Evolutionary conservation across 2,113 vertebrate genomes (phyloP), one percentile per base, ranked within the genome.

Genomic region (Morphnarchus princeps): DNA sequence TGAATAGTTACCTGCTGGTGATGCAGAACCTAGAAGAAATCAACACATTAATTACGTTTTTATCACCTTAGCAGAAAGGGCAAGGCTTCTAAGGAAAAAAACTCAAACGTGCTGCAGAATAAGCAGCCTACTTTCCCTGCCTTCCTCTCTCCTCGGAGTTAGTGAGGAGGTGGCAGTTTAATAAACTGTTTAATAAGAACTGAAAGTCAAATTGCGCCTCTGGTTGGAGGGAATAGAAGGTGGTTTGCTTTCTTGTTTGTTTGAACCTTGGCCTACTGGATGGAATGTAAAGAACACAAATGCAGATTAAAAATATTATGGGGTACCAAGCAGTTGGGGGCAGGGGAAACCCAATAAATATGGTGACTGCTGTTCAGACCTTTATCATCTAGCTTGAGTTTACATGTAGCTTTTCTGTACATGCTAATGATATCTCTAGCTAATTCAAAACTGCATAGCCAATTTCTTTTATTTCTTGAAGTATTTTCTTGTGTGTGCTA

Each of bases 11-110:
- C 84, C 62, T 93, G 87, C 83, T 93, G 89, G 87, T 96, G 70
- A 87, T 96, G 94, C 93, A 96, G 93, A 97, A 91, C 95, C 34
- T 85, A 58, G 81, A 77, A 82, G 82, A 95, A 96, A 47, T 66
- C 74, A 94, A 55, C 93, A 79, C 94, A 63, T 93, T 90, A 93
- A 90, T 89, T 87, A 72, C 32, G 36, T 63, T 93, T 96, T 94
- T 94, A 88, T 95, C 84, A 78, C 91, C 74, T 95, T 72, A 86
- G 63, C 71, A 88, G 45, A 77, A 93, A 84, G 89, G 83, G 36
- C 66, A 95, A 73, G 45, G 66, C 81, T 93, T 80, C 62, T 78
- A 31, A 87, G 58, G 67, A 47, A 85, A 87, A 87, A 87, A 85
- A 47, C 36, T 85, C 20, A 45, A 11, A 36, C 59, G 38, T 94